Evolutionary conservation across 1,140 invertebrate genomes (phyloP).

Genomic region (Cydia fagiglandana): DNA sequence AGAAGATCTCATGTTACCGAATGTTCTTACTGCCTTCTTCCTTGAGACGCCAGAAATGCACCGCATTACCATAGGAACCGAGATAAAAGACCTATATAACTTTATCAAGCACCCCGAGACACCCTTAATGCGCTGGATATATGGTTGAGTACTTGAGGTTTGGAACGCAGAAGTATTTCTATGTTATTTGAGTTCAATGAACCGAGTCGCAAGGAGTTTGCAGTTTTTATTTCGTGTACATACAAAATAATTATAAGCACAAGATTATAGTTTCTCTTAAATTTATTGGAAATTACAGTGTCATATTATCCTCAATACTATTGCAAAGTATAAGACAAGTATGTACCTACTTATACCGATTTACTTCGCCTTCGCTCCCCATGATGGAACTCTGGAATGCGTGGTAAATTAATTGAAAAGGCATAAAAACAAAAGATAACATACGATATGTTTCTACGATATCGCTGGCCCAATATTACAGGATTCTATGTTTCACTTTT

Average conservation of each 20-base stretch:
- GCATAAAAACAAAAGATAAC: too few relatives aligned
- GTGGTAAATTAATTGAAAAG: too few relatives aligned
- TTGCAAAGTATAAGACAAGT: too few relatives aligned
- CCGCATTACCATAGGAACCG: constrained; percentile 15
- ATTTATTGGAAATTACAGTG: too few relatives aligned
- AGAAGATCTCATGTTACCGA: neutral
- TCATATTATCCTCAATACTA: too few relatives aligned
- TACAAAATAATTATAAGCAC: neutral
- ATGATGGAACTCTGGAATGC: too few relatives aligned
- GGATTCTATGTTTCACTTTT: too few relatives aligned
- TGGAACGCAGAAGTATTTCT: neutral
- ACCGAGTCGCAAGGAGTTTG: neutral
- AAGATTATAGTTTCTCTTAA: too few relatives aligned
- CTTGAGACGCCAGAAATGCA: neutral
- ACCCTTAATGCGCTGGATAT: neutral
- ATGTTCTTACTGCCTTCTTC: neutral
- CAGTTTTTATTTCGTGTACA: constrained; percentile 17
- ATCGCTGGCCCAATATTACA: too few relatives aligned
- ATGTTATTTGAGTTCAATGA: constrained; percentile 15
- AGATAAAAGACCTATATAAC: constrained; percentile 19
- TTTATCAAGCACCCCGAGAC: neutral
- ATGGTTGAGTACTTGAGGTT: neutral
- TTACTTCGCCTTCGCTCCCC: too few relatives aligned
- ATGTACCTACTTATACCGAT: too few relatives aligned
- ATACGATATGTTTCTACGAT: too few relatives aligned